Evolutionary conservation across 2,888 invertebrate genomes (phyloP).

Genomic region (Rhagonycha fulva): DNA sequence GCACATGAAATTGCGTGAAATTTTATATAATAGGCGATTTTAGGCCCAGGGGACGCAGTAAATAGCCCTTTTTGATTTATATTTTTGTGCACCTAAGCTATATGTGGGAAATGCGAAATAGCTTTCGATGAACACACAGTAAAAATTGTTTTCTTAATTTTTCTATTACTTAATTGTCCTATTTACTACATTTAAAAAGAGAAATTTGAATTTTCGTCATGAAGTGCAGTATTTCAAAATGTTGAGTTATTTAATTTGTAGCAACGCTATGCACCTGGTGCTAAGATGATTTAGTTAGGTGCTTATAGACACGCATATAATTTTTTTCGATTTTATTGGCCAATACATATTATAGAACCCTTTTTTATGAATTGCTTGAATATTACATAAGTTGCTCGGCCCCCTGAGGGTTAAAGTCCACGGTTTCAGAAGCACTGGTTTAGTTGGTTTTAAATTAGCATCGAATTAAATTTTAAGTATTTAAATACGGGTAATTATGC

Average conservation of each 20-base stretch:
- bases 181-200: not conserved
- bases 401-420: no score
- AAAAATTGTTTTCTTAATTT: not conserved
- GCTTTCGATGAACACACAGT: not conserved
- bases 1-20: conserved; percentile 45
- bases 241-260: not conserved
- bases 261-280: not conserved
- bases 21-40: conserved; percentile 44
- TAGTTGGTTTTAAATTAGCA: no score
- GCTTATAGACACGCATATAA: no score
- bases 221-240: not conserved
- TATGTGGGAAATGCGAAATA: conserved; percentile 23
- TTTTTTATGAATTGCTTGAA: no score
- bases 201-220: not conserved
- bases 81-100: conserved; percentile 5
- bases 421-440: no score
- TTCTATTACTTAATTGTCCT: not conserved
- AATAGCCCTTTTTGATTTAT: conserved; percentile 40
- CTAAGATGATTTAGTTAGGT: not conserved
- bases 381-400: no score
- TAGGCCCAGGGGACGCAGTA: conserved; percentile 37
- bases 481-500: no score
- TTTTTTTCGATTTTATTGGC: no score
- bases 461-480: no score
- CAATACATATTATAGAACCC: no score